Base-by-base conservation (phyloP, 2,888 invertebrate species). In the Crematogaster levior region DNA sequence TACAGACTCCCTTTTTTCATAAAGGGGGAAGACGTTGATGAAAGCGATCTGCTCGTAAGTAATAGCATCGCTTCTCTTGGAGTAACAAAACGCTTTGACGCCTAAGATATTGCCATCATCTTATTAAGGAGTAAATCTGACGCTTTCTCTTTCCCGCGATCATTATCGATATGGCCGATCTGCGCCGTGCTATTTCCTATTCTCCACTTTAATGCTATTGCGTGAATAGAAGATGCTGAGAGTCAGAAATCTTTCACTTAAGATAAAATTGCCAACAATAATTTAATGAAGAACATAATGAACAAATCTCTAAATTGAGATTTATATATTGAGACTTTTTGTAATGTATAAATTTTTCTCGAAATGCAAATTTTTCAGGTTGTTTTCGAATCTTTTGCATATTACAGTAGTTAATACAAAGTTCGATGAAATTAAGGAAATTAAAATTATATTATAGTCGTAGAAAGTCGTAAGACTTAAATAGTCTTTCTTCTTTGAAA, bases 41-140 rank as follows among this genome's bases (percentile, higher is more conserved):
- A 85, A 86, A 86, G 81, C 83, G 53, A 30, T 72, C 63, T 30
- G 30, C 58, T 73, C 68, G 58, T 77, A 82, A 85, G 81, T 83
- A 88, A 89, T 88, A 82, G 83, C 73, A 65, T 82, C 81, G 68
- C 83, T 85, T 82, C 75, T 80, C 58, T 66, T 15, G n/a, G 21
- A 43, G 83, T 87, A 87, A 89, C 88, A 85, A 86, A 89, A 83
- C 88, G 68, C 61, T 58, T 51, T 34, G 81, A 81, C 85, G 74
- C 81, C 68, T 82, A 86, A 86, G 84, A 89, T 87, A 89, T 87
- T 77, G 81, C 86, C 70, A 34, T 30, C 85, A 75, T 77, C 84
- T 89, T 89, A 89, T 89, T 89, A 89, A 87, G 37, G 66, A 61
- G 82, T 85, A 84, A 89, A 86, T 81, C 85, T 40, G 81, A 85